A percentile compares a stretch with the other conserved stretches of the same genome.
phyloP scores from a whole-genome alignment of 2,888 invertebrate species.

The Meiosimyza decipiens region DNA sequence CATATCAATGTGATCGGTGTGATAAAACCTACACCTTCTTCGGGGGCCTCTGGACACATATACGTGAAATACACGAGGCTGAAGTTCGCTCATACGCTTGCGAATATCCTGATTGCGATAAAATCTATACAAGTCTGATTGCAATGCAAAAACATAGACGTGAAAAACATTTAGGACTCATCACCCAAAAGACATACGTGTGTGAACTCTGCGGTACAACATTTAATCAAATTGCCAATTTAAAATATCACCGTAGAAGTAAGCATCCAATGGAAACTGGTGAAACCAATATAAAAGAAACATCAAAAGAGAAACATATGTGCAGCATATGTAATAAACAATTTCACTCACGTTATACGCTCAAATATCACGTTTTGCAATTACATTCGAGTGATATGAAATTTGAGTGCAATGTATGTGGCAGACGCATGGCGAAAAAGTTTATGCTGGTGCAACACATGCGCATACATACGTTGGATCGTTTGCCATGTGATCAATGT shows the following conservation, averaged over 20 bases:
- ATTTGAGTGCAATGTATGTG: conserved; percentile 57
- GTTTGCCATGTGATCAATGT: conserved; percentile 59
- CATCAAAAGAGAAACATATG: conserved; percentile 48
- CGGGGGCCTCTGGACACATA: conserved; percentile 61
- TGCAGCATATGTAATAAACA: conserved; percentile 57
- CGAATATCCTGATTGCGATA: conserved; percentile 55
- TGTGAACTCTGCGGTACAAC: conserved; percentile 63
- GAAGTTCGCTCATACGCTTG: conserved; percentile 55
- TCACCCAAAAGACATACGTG: conserved; percentile 52
- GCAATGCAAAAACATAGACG: conserved; percentile 62
- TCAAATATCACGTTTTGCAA: conserved; percentile 57
- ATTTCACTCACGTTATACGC: conserved; percentile 59
- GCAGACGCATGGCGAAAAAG: conserved; percentile 58
- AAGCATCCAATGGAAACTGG: conserved; percentile 57
- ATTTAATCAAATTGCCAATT: conserved; percentile 61
- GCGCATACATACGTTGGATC: conserved; percentile 58
- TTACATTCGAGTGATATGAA: conserved; percentile 52
- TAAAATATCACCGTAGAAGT: conserved; percentile 59
- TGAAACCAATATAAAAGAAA: conserved; percentile 50
- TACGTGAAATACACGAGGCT: conserved; percentile 56
- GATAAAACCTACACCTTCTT: conserved; percentile 60
- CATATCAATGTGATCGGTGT: conserved; percentile 59
- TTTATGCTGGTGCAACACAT: conserved; percentile 61
- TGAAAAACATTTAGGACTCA: conserved; percentile 53
- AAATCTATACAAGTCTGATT: conserved; percentile 59